Percentiles rank a stretch among this genome's conserved stretches.
phyloP scores from a whole-genome alignment of 2,888 invertebrate species.

The Oligia fasciuncula region DNA sequence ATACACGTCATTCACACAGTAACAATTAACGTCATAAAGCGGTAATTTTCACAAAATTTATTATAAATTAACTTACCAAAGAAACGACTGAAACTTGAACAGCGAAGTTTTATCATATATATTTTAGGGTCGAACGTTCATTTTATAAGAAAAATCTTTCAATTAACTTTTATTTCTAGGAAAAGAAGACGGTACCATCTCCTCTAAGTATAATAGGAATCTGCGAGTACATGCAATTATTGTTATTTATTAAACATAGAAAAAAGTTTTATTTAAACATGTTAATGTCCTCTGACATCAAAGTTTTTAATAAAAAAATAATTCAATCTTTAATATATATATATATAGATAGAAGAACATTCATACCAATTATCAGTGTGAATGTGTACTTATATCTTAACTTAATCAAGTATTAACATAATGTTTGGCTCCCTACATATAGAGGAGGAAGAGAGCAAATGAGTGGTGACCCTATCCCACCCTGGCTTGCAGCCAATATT shows the following conservation, averaged over 20 bases:
- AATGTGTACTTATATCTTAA: neutral
- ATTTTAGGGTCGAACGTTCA: conserved; percentile 22
- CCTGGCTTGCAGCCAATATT: conserved; percentile 73
- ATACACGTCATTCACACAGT: conserved; percentile 27
- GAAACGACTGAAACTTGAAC: conserved; percentile 36
- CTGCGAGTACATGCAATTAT: neutral
- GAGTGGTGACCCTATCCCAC: conserved; percentile 42
- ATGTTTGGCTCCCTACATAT: conserved; percentile 3
- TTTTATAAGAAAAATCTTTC: conserved; percentile 13
- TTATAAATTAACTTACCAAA: conserved; percentile 33
- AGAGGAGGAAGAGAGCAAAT: conserved; percentile 38
- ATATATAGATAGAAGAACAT: neutral
- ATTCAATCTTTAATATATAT: neutral
- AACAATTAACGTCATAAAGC: conserved; percentile 29
- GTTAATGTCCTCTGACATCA: neutral
- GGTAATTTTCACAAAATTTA: conserved; percentile 37
- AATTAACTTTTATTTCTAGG: neutral
- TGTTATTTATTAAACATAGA: neutral
- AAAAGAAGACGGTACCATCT: neutral
- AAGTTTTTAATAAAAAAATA: neutral
- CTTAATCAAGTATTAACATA: conserved; percentile 16
- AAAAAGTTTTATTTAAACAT: too few species aligned
- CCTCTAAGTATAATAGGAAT: neutral
- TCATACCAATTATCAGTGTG: neutral
- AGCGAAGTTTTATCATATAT: conserved; percentile 26